Evolutionary conservation across 2,888 invertebrate genomes (phyloP).

Genomic region (Plebejus anna): DNA sequence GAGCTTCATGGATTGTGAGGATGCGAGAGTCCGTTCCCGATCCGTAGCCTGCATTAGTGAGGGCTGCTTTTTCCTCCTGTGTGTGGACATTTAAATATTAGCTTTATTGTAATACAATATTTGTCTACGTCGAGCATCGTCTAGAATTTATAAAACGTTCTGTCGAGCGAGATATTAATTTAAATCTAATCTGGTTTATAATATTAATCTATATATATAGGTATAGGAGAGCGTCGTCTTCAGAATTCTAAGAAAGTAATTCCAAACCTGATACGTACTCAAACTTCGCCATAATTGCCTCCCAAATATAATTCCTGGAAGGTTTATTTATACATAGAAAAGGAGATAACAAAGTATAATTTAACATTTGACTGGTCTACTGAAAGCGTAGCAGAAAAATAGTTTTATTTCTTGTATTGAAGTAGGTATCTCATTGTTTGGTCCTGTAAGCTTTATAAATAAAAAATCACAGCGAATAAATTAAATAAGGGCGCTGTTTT

Average conservation of each 20-base stretch:
- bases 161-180: neutral
- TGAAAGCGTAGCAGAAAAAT: neutral
- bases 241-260: slow-evolving; percentile 3
- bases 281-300: neutral
- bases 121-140: too few species aligned
- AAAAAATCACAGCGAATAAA: neutral
- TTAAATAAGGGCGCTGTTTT: too few species aligned
- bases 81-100: too few species aligned
- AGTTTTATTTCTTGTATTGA: neutral
- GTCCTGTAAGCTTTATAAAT: neutral
- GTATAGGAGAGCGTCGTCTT: neutral
- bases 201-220: neutral
- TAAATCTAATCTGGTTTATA: neutral
- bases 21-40: too few species aligned
- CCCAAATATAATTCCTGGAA: neutral
- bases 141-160: neutral
- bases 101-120: too few species aligned
- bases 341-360: neutral
- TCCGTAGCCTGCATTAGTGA: too few species aligned
- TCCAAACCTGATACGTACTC: neutral
- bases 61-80: too few species aligned
- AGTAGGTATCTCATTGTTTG: neutral
- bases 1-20: too few species aligned
- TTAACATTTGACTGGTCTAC: neutral
- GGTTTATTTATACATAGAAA: neutral